Evolutionary conservation across 2,888 invertebrate species (phyloP).

Genomic region (Nomada flava): DNA sequence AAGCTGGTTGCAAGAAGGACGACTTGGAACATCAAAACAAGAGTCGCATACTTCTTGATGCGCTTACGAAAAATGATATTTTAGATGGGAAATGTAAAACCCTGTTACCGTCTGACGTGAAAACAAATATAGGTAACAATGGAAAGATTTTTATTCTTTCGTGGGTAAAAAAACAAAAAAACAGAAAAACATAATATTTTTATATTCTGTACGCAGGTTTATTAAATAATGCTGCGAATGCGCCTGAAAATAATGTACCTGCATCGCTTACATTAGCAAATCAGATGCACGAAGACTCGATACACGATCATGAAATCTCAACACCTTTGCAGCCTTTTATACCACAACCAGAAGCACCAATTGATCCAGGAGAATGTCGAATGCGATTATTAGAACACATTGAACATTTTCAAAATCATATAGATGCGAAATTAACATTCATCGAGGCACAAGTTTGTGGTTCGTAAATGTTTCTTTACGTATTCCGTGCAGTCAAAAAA

Average conservation of each 20-base stretch:
- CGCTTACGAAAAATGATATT: slow-evolving; percentile 72
- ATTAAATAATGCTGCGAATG: slow-evolving; percentile 29
- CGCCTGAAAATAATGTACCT: slow-evolving; percentile 38
- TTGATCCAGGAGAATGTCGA: slow-evolving; percentile 92
- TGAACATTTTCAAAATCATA: slow-evolving; percentile 89
- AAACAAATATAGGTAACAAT: slow-evolving; percentile 57
- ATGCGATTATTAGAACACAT: slow-evolving; percentile 91
- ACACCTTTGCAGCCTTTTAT: slow-evolving; percentile 82
- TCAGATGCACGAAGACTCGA: slow-evolving; percentile 41
- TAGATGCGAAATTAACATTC: slow-evolving; percentile 89
- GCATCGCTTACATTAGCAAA: slow-evolving; percentile 21
- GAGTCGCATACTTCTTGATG: slow-evolving; percentile 75
- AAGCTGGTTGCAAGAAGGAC: slow-evolving; percentile 71
- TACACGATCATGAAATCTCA: slow-evolving; percentile 53
- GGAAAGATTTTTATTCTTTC: neutral
- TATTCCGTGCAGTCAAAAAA: neutral
- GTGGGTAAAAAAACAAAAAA: neutral
- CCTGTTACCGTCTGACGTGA: slow-evolving; percentile 51
- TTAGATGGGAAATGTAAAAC: slow-evolving; percentile 53
- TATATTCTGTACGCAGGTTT: slow-evolving; percentile 25
- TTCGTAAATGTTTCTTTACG: slow-evolving; percentile 66
- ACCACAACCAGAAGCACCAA: slow-evolving; percentile 93
- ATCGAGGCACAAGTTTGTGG: slow-evolving; percentile 92
- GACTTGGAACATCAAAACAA: slow-evolving; percentile 63
- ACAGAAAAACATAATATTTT: neutral